Conservation (phyloP, 2,797 vertebrate species). For the Pangasius sanitwongsei region DNA sequence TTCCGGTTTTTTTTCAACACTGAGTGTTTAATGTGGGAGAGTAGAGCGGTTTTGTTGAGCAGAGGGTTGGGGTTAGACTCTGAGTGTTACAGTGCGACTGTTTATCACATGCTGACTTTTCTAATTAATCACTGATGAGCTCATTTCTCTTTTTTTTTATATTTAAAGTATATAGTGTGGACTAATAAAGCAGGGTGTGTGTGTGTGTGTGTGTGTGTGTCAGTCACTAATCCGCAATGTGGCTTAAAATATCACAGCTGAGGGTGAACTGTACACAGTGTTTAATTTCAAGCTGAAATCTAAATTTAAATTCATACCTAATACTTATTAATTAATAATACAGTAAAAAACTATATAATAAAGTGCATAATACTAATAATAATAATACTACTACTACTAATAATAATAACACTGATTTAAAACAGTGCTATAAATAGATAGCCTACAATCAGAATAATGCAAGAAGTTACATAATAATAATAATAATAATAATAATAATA, state of each 20-base stretch:
- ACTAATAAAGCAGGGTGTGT: not conserved
- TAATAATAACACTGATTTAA: too few relatives aligned
- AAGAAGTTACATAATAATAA: not conserved
- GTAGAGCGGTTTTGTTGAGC: not conserved
- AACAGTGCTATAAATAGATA: too few relatives aligned
- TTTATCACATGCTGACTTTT: not conserved
- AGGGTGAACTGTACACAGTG: not conserved
- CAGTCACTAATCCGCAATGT: not conserved
- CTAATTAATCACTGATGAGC: not conserved
- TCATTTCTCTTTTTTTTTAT: not conserved
- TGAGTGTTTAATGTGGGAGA: not conserved
- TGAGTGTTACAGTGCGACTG: too few relatives aligned
- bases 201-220: not conserved
- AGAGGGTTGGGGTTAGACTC: not conserved
- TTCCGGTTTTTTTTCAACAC: not conserved
- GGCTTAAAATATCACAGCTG: not conserved
- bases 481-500: slow-evolving; percentile 10
- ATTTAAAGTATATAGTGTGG: not conserved
- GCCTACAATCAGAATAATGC: too few relatives aligned
- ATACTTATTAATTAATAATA: not conserved
- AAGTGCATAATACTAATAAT: not conserved
- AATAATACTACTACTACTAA: too few relatives aligned
- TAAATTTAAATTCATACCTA: not conserved
- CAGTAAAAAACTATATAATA: not conserved
- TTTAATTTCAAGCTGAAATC: not conserved